Percentiles rank a stretch among this genome's conserved stretches.
Evolutionary conservation across 2,113 vertebrate genomes (phyloP).

Genomic region (Nicator chloris): DNA sequence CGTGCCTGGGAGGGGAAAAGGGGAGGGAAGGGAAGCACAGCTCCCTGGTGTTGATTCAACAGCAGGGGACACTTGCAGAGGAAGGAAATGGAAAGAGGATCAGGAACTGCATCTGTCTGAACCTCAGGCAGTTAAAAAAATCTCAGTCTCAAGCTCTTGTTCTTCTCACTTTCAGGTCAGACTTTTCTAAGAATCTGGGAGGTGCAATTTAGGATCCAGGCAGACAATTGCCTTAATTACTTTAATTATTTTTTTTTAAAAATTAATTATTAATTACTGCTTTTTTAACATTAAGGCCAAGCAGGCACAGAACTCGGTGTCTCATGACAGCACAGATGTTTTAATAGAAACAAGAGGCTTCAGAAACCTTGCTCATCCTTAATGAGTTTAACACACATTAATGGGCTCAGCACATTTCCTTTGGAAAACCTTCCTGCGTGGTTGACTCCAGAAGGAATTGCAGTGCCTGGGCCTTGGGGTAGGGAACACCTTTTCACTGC

Average conservation of each 20-base stretch:
- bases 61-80: background rate
- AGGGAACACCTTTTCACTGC: background rate
- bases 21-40: background rate
- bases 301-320: background rate
- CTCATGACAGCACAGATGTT: background rate
- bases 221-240: background rate
- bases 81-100: conserved; percentile 39
- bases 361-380: background rate
- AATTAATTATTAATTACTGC: background rate
- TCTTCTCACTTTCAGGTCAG: background rate
- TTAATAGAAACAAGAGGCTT: background rate
- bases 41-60: background rate
- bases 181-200: background rate
- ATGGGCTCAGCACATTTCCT: background rate
- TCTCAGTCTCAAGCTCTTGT: background rate
- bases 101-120: conserved; percentile 6
- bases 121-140: background rate
- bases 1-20: background rate
- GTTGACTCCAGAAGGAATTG: background rate
- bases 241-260: background rate
- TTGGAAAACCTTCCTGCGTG: background rate
- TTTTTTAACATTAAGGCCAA: background rate
- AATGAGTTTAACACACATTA: conserved; percentile 27
- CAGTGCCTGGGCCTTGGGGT: background rate
- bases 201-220: background rate